Base-by-base conservation (phyloP, 2,113 vertebrate genomes). In the Crotalus viridis region DNA sequence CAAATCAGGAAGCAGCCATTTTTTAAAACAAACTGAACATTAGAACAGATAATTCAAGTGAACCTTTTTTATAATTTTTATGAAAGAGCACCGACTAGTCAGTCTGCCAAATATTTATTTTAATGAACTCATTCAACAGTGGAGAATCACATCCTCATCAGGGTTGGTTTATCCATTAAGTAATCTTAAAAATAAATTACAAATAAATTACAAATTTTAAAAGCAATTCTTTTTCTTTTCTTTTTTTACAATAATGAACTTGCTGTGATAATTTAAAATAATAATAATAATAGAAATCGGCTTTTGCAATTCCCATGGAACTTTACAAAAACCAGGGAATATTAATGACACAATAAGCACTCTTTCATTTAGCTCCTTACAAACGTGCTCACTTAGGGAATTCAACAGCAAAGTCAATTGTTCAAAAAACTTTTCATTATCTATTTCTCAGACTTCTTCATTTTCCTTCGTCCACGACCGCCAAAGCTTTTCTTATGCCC, bases 61-160 rank as follows among this genome's bases (percentile, higher is more conserved):
- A 90, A 28, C 46, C 21, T 92, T 89, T 52, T 15, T 43, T 17
- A 39, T 52, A 51, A 69, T 5, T 4, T 90, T 88, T 89, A 89
- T 81, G 8, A 74, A 92, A 26, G 0, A 0, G 12, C 92, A 69
- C 90, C 15, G 7, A 12, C 7, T 17, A 54, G 81, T 22, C 0
- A 1, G 4, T 69, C 48, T 52, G 21, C n/a, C 43, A 22, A 26
- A n/a, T 85, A 48, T 93, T 89, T 89, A n/a, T 46, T 90, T n/a
- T 51, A 87, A 17, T 46, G 43, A 28, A 61, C 87, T 48, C 13
- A 92, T 88, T 48, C 57, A 92, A 92, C 43, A 13, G 64, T 88
- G 5, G 0, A 51, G 3, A 91, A 89, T 0, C 0, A 94, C 7
- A 85, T 69, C 15, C 1, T 87, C 51, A 56, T 92, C 59, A 69